Evolutionary conservation across 2,113 vertebrate species (phyloP), one percentile per base, ranked within the genome.

Genomic region (Lagopus muta): DNA sequence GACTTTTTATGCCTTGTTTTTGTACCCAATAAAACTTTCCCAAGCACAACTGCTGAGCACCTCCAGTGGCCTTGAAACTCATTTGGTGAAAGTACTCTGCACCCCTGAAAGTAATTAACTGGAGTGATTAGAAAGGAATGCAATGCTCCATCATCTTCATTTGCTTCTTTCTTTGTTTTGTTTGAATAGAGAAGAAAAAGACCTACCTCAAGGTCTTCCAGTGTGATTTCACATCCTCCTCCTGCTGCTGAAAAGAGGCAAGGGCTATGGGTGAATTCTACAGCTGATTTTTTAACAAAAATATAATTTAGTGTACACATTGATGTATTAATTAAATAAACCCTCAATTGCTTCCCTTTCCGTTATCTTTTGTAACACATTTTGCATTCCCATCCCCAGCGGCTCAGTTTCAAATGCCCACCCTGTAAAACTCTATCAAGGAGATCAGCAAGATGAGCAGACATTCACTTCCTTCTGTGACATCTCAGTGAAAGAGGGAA

Each of bases 291-390:
- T 89, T 27, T 1, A 71, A 54, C 78, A 72, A 87, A 78, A 72
- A 34, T 47, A 65, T 38, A 40, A 48, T 50, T 55, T 61, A 73
- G 73, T 73, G 57, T 76, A 43, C 89, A 66, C 1, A 0, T 66
- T 36, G 58, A 89, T 77, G 42, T 40, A 32, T 93, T 91, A 60
- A 92, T 95, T 93, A 87, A 90, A 72, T 30, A 77, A 76, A n/a
- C 11, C 20, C 34, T 87, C 69, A 24, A 6, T 19, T 32, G 34
- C 60, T 67, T 73, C 57, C 36, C 18, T 52, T 57, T 19, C 57
- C 40, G 43, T 34, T 83, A 43, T 55, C 61, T 79, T 47, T 69
- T 71, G 27, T 58, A 34, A 67, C 64, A 48, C 28, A 6, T 77
- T 89, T 86, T 34, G 65, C 32, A 34, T 54, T 71, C 42, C 7